Evolutionary conservation across 64 coral and sea anemone species (phyloP).

Genomic region (Porites australiensis): DNA sequence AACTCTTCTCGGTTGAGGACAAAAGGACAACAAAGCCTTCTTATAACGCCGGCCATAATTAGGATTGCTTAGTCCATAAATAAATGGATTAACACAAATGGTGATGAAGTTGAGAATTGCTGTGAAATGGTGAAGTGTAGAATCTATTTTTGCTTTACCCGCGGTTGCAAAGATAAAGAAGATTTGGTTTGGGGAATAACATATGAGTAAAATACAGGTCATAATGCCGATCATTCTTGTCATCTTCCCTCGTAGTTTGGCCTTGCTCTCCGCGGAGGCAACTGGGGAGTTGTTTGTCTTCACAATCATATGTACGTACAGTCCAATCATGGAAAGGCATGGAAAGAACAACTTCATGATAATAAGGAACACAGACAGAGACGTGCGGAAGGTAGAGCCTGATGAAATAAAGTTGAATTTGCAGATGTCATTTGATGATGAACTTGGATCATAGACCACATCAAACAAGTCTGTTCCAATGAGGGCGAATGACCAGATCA

Average conservation of each 20-base stretch:
- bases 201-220: slow-evolving; percentile 27
- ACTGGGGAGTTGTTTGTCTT: background rate
- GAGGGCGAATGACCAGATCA: background rate
- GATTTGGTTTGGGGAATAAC: slow-evolving; percentile 44
- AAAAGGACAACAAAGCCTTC: slow-evolving; percentile 9
- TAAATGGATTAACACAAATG: slow-evolving; percentile 36
- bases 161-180: background rate
- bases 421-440: background rate
- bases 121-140: background rate
- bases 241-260: slow-evolving; percentile 3
- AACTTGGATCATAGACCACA: background rate
- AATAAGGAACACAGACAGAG: background rate
- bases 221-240: slow-evolving; percentile 24
- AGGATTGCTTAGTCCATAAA: slow-evolving; percentile 62
- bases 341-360: slow-evolving; percentile 4
- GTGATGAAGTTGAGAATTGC: slow-evolving; percentile 38
- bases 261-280: slow-evolving; percentile 3
- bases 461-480: background rate
- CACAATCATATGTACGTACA: slow-evolving; percentile 46
- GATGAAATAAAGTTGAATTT: background rate
- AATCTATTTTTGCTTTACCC: background rate
- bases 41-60: slow-evolving; percentile 42
- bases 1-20: background rate
- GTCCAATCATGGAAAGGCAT: slow-evolving; percentile 34
- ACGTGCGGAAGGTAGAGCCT: background rate